Conservation (phyloP, 2,113 vertebrate species). For the Neolamprologus fasciatus region DNA sequence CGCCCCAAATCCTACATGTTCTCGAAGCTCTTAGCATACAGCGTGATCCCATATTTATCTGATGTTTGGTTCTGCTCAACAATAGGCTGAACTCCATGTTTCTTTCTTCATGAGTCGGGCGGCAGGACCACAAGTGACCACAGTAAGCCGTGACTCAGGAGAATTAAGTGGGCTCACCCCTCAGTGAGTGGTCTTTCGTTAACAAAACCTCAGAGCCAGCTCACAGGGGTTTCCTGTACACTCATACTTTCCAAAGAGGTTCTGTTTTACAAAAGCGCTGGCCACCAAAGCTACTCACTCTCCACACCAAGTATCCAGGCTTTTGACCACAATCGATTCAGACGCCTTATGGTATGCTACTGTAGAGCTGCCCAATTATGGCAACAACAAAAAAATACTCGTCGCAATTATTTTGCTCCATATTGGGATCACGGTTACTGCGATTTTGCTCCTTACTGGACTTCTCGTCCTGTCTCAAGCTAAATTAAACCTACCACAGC, state of each 20-base stretch:
- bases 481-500: neutral
- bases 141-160: constrained; percentile 10
- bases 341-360: neutral
- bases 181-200: neutral
- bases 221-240: constrained; percentile 31
- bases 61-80: constrained; percentile 21
- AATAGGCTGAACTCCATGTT: neutral
- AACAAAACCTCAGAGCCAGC: neutral
- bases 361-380: neutral
- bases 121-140: constrained; percentile 24
- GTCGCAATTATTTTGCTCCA: neutral
- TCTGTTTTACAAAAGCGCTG: neutral
- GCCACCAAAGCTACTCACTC: neutral
- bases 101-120: neutral
- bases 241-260: constrained; percentile 27
- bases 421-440: neutral
- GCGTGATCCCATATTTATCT: constrained; percentile 5
- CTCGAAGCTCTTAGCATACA: constrained; percentile 6
- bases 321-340: neutral
- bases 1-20: constrained; percentile 14
- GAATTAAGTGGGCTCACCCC: neutral
- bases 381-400: neutral
- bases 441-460: neutral
- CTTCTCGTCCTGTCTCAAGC: neutral
- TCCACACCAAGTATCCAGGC: neutral